phyloP scores from a whole-genome alignment of 2,888 invertebrate genomes.

The Acleris holmiana region DNA sequence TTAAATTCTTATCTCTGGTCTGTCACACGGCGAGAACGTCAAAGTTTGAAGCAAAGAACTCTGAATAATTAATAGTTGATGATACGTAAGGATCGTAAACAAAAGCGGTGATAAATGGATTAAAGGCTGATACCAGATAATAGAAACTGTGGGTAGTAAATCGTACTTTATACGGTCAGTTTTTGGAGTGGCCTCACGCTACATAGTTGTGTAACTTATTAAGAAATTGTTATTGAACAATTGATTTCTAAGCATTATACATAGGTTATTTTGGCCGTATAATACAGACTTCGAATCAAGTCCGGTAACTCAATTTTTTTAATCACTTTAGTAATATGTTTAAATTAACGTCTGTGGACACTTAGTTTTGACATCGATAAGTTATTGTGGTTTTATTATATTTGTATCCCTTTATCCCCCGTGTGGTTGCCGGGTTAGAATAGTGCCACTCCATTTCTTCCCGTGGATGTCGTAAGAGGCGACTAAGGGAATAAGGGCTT shows the following conservation, averaged over 20 bases:
- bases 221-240: neutral
- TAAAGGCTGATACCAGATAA: constrained; percentile 80
- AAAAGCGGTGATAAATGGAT: constrained; percentile 84
- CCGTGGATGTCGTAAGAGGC: too few species aligned
- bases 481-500: too few species aligned
- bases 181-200: constrained; percentile 33
- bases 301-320: too few species aligned
- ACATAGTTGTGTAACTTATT: constrained; percentile 23
- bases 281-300: neutral
- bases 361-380: too few species aligned
- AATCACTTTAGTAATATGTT: too few species aligned
- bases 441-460: too few species aligned
- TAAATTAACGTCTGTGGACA: too few species aligned
- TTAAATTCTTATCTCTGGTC: constrained; percentile 83
- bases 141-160: constrained; percentile 77
- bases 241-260: neutral
- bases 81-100: constrained; percentile 83
- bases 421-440: too few species aligned
- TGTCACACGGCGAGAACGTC: constrained; percentile 83
- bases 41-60: constrained; percentile 83
- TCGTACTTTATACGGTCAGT: constrained; percentile 76
- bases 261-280: neutral
- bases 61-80: constrained; percentile 84
- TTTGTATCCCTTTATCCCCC: too few species aligned
- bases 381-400: too few species aligned